Evolutionary conservation across 2,888 invertebrate species (phyloP), one percentile per base, ranked within the genome.

Genomic region (Mellilla xanthometata): DNA sequence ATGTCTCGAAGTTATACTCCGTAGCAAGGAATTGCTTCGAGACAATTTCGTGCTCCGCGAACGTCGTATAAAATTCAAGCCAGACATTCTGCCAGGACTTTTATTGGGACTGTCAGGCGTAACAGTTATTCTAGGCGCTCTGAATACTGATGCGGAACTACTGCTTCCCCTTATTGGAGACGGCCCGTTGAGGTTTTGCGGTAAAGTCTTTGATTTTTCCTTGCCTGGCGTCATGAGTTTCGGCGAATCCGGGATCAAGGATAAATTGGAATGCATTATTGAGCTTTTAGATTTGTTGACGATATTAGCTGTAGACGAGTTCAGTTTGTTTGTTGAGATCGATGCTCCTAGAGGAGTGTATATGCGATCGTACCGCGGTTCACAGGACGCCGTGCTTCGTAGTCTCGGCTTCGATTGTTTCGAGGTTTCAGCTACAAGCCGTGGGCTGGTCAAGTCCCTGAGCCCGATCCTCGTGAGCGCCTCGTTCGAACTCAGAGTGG

Each of bases 21-120:
- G 89, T 7, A 93, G 67, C 49, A 93, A 71, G 1, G 93, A 93
- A 63, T 93, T 93, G 60, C 93, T 94, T 47, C 94, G 89, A 1
- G 93, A 92, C 33, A 94, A 70, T 70, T 94, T 94, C 1, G 94
- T 94, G 56, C 94, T 94, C 62, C 94, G 93, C 3, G 94, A 94
- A 43, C 94, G 88, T 7, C 94, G 89, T 61, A 94, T 94, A 58
- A 94, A 92, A 65, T 91, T 92, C 19, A 93, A 72, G 11, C 89
- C 89, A 2, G 88, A 73, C 47, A 85, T 81, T 72, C 80, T 87
- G 3, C 84, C 83, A 13, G 92, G 90, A 67, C 92, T 92, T 64
- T 91, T 92, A 52, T 81, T 83, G 3, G 88, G 83, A 63, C 87
- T 81, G 70, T 91, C 76, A 57, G 91, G 81, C 48, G 86, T 87